These are phyloP conservation scores for Hydrocynus forskahlii DNA, from an alignment of 2,797 vertebrate species.

Conservation along the genomic window DNA sequence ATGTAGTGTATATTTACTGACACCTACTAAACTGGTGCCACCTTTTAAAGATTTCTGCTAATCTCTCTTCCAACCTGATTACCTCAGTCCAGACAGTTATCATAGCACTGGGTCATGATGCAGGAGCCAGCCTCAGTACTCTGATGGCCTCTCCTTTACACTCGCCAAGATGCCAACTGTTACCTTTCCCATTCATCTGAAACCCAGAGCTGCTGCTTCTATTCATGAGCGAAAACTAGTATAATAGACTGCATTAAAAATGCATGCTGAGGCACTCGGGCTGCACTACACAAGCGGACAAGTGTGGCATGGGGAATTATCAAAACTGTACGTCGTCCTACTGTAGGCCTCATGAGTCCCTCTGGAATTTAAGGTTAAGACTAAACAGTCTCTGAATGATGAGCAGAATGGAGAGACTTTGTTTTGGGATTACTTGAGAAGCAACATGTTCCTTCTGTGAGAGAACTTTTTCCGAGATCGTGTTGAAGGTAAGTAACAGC, in stretches of 20 bases:
- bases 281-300: conserved; percentile 58
- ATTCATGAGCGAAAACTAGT: conserved; percentile 78
- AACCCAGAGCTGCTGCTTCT: conserved; percentile 67
- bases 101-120: background rate
- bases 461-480: conserved; percentile 41
- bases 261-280: conserved; percentile 80
- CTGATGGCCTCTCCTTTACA: conserved; percentile 16
- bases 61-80: background rate
- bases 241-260: conserved; percentile 95
- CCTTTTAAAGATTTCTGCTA: too few species aligned
- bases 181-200: conserved; percentile 62
- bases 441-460: conserved; percentile 55
- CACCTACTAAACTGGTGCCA: too few species aligned
- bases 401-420: conserved; percentile 66
- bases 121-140: background rate
- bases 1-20: too few species aligned
- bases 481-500: conserved; percentile 65
- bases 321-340: conserved; percentile 45
- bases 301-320: conserved; percentile 52
- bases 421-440: conserved; percentile 74
- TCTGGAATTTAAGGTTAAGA: conserved; percentile 35
- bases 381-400: conserved; percentile 51
- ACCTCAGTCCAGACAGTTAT: background rate
- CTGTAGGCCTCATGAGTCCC: conserved; percentile 47
- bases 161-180: conserved; percentile 50